Evolutionary conservation across 1,140 invertebrate genomes (phyloP).

Genomic region (Parapsyche elsis): DNA sequence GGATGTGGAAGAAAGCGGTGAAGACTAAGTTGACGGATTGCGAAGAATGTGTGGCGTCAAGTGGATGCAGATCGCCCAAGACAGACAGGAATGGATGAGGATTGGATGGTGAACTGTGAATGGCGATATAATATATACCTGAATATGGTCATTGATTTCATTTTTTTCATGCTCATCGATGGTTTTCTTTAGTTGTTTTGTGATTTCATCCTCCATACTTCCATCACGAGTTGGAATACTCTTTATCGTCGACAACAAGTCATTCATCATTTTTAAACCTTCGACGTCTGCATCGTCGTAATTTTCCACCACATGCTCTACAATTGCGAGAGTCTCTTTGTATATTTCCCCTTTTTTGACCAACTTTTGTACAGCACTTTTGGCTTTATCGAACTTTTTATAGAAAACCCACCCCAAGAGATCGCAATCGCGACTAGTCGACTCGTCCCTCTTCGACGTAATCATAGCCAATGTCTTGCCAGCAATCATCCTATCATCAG

Average conservation of each 20-base stretch:
- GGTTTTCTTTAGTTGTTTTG: not conserved
- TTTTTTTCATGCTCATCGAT: slow-evolving; percentile 60
- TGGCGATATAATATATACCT: slow-evolving; percentile 63
- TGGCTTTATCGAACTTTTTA: slow-evolving; percentile 74
- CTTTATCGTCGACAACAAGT: not conserved
- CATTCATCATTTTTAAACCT: not conserved
- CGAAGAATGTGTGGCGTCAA: no score
- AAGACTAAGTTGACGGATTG: no score
- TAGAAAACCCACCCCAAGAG: slow-evolving; percentile 76
- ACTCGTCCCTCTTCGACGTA: slow-evolving; percentile 67
- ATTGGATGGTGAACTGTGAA: no score
- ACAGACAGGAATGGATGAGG: no score
- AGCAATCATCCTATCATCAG: slow-evolving; percentile 72
- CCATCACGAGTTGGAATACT: not conserved
- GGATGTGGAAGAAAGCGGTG: no score
- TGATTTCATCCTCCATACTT: slow-evolving; percentile 20
- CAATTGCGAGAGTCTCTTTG: slow-evolving; percentile 51
- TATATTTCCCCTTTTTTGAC: slow-evolving; percentile 44
- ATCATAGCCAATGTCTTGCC: slow-evolving; percentile 83
- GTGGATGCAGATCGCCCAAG: no score
- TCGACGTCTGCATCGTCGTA: slow-evolving; percentile 50
- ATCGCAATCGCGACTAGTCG: slow-evolving; percentile 73
- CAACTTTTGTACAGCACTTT: slow-evolving; percentile 60
- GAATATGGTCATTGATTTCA: slow-evolving; percentile 68
- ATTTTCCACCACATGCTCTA: slow-evolving; percentile 53